Percentiles rank a stretch among this genome's conserved stretches.
Evolutionary conservation across 1,140 invertebrate genomes (phyloP).

Genomic region (Metaphire vulgaris): DNA sequence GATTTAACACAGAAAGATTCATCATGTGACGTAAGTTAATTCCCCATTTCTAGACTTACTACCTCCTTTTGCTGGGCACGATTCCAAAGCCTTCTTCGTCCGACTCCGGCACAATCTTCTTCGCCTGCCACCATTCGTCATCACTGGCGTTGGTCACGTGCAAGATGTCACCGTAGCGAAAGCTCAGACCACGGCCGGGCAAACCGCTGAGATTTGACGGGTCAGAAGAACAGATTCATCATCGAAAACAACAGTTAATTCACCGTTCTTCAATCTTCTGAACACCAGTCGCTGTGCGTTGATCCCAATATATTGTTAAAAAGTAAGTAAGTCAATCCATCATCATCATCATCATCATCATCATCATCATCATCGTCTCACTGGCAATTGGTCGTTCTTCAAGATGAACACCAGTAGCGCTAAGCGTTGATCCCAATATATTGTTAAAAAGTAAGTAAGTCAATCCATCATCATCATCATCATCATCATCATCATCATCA

Average conservation of each 20-base stretch:
- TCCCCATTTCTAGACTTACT: too few species aligned
- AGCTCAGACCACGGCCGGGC: slow-evolving; percentile 86
- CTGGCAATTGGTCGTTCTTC: background rate
- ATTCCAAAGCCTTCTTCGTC: slow-evolving; percentile 59
- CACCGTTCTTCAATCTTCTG: too few species aligned
- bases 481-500: background rate
- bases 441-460: too few species aligned
- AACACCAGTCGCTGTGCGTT: too few species aligned
- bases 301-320: too few species aligned
- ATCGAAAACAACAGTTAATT: too few species aligned
- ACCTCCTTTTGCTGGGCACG: slow-evolving; percentile 62
- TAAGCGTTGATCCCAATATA: too few species aligned
- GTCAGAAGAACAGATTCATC: too few species aligned
- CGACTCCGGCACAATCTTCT: slow-evolving; percentile 47
- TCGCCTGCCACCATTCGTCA: slow-evolving; percentile 99
- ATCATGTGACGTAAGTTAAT: too few species aligned
- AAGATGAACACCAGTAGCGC: too few species aligned
- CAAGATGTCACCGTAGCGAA: slow-evolving; percentile 91
- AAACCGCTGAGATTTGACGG: slow-evolving; percentile 92
- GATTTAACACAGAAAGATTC: too few species aligned
- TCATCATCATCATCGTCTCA: slow-evolving; percentile 10
- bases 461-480: background rate
- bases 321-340: too few species aligned
- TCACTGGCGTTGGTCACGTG: slow-evolving; percentile 98
- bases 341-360: slow-evolving; percentile 9